Evolutionary conservation across 2,888 invertebrate genomes (phyloP).

Genomic region (Cerceris ruficornis): DNA sequence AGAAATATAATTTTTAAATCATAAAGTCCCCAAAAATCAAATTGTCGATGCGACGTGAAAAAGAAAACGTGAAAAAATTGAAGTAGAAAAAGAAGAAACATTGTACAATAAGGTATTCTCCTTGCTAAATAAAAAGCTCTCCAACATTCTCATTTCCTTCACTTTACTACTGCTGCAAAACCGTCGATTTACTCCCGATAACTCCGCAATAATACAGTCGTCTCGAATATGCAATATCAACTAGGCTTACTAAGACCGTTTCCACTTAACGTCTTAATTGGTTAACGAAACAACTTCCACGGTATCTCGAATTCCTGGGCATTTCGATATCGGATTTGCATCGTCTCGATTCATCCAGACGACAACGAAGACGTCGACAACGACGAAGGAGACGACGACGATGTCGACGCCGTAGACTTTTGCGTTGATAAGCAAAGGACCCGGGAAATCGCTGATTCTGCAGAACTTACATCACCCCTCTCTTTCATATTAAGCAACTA

Average conservation of each 20-base stretch:
- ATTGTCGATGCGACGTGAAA: background rate
- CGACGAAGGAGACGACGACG: no score
- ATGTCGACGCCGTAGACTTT: constrained; percentile 28
- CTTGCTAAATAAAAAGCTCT: no score
- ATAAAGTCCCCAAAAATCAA: background rate
- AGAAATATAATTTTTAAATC: no score
- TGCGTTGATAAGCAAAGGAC: constrained; percentile 17
- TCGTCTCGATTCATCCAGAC: constrained; percentile 36
- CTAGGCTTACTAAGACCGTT: no score
- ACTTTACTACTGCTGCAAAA: background rate
- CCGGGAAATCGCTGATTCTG: constrained; percentile 42
- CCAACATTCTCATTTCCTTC: background rate
- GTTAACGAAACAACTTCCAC: constrained; percentile 23
- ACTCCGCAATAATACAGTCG: no score
- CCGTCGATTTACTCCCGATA: background rate
- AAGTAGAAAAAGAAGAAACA: background rate
- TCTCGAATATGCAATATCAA: no score
- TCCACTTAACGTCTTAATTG: background rate
- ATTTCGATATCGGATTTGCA: constrained; percentile 35
- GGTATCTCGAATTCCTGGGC: background rate
- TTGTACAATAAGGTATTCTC: background rate
- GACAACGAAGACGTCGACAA: background rate
- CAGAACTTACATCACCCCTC: constrained; percentile 38
- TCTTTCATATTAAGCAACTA: constrained; percentile 49
- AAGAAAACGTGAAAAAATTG: background rate